A percentile compares a stretch with the other conserved stretches of the same genome.
phyloP scores from a whole-genome alignment of 2,113 vertebrate species.

The Hipposideros armiger region DNA sequence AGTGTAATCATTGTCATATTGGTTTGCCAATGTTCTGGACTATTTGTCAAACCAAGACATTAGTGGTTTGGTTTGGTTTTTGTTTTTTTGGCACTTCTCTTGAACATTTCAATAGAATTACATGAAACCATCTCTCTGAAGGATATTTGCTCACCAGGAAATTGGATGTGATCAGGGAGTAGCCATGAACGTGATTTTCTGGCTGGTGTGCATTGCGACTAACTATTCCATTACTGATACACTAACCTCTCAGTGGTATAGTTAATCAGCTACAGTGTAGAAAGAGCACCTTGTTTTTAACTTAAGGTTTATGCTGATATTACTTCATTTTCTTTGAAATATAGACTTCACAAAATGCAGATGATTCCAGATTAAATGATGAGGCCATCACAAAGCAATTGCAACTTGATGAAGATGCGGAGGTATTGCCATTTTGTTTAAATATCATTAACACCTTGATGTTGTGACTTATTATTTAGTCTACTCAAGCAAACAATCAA shows the following conservation, averaged over 20 bases:
- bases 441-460: background rate
- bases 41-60: background rate
- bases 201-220: background rate
- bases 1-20: background rate
- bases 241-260: background rate
- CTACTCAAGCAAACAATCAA: background rate
- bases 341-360: slow-evolving; percentile 88
- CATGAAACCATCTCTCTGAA: background rate
- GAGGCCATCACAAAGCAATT: slow-evolving; percentile 93
- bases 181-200: background rate
- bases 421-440: slow-evolving; percentile 87
- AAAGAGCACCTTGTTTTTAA: slow-evolving; percentile 39
- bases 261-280: slow-evolving; percentile 17
- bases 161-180: slow-evolving; percentile 32
- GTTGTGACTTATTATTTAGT: background rate
- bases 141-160: slow-evolving; percentile 49
- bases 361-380: slow-evolving; percentile 89
- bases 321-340: slow-evolving; percentile 79
- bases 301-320: slow-evolving; percentile 50
- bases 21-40: background rate
- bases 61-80: background rate
- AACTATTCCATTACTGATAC: background rate
- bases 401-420: slow-evolving; percentile 94
- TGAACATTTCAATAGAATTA: background rate
- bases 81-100: background rate